Evolutionary conservation across 2,113 vertebrate genomes (phyloP).

Genomic region (Rhinoptilus africanus): DNA sequence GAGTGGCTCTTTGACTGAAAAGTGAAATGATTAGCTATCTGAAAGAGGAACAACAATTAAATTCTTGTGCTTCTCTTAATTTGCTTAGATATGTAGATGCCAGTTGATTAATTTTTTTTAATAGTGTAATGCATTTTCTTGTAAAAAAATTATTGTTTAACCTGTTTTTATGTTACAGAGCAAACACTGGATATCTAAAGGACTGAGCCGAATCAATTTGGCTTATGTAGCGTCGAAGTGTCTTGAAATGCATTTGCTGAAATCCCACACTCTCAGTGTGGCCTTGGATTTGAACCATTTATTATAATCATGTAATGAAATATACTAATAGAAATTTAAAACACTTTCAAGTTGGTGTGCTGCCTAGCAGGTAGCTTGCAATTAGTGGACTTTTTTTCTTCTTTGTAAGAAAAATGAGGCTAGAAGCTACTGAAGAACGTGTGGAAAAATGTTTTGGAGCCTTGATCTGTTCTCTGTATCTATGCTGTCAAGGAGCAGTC

Average conservation of each 20-base stretch:
- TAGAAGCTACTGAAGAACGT: constrained; percentile 6
- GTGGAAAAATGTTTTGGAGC: constrained; percentile 4
- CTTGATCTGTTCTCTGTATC: constrained; percentile 10
- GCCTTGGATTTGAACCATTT: background rate
- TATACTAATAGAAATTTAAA: background rate
- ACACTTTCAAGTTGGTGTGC: background rate
- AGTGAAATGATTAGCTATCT: background rate
- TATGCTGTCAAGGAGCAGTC: background rate
- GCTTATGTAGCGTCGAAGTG: background rate
- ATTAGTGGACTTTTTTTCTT: constrained; percentile 37
- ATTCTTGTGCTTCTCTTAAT: background rate
- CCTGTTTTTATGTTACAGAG: background rate
- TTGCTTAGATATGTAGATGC: background rate
- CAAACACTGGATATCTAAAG: background rate
- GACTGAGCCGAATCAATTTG: background rate
- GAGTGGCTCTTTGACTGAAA: background rate
- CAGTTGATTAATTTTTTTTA: background rate
- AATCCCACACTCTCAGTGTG: background rate
- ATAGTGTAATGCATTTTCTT: background rate
- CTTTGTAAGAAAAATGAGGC: constrained; percentile 32
- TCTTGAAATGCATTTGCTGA: background rate
- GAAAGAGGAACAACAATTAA: background rate
- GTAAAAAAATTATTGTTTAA: background rate
- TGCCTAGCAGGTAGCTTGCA: background rate
- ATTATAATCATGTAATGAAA: background rate